Percentiles rank a stretch among this genome's conserved stretches.
These are phyloP conservation scores for Ormyrus nitidulus DNA, from an alignment of 2,888 invertebrate species.

Conservation along the genomic window DNA sequence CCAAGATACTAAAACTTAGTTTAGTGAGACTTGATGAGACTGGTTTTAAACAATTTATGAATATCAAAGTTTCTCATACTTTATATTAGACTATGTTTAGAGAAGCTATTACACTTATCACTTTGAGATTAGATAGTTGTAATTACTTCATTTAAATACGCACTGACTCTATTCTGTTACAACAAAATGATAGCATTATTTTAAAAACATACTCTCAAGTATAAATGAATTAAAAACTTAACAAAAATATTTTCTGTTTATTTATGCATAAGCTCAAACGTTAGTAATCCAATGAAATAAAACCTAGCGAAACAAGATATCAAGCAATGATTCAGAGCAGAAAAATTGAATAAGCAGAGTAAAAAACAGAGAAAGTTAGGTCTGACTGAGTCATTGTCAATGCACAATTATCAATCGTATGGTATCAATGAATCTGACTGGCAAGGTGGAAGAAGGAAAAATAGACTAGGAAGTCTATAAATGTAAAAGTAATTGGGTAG, in stretches of 20 bases:
- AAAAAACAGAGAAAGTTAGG: conserved; percentile 33
- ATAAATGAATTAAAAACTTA: not conserved
- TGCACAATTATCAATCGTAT: conserved; percentile 20
- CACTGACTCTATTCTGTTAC: no score
- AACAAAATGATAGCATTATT: conserved; percentile 10
- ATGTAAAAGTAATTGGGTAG: not conserved
- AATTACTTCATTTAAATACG: no score
- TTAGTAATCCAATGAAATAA: conserved; percentile 3
- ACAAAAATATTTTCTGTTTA: conserved; percentile 8
- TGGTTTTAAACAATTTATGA: not conserved
- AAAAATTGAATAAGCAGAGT: conserved; percentile 15
- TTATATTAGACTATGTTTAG: not conserved
- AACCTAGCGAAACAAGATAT: conserved; percentile 31
- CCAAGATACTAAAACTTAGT: conserved; percentile 1
- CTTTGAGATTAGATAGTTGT: conserved; percentile 32
- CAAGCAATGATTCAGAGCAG: conserved; percentile 30
- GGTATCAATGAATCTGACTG: conserved; percentile 4
- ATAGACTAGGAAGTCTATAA: conserved; percentile 39
- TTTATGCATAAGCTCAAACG: conserved; percentile 1
- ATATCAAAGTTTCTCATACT: no score
- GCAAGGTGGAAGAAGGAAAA: not conserved
- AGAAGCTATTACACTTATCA: conserved; percentile 11
- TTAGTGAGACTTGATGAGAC: conserved; percentile 9
- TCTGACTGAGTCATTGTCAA: conserved; percentile 17
- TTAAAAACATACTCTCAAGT: not conserved